A percentile compares a stretch with the other conserved stretches of the same genome.
Conservation (phyloP, 1,140 invertebrate species). For the Nomia melanderi region DNA sequence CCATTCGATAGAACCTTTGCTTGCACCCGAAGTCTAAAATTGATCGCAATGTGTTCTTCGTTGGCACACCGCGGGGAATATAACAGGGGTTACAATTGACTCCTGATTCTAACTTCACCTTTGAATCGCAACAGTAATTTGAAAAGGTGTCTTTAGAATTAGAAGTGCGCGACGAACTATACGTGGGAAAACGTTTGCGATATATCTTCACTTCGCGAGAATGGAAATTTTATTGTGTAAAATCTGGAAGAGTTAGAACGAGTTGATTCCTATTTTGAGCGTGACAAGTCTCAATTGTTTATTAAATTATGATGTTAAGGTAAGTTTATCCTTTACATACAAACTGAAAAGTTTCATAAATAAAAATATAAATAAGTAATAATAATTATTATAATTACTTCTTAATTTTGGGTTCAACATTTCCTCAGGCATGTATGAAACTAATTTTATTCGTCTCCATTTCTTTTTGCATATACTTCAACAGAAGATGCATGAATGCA, state of each 20-base stretch:
- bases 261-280: constrained; percentile 50
- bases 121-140: constrained; percentile 48
- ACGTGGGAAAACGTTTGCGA: constrained; percentile 38
- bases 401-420: too few species aligned
- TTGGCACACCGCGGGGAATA: constrained; percentile 30
- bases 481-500: background rate
- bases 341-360: background rate
- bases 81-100: constrained; percentile 7
- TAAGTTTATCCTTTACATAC: background rate
- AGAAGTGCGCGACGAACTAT: constrained; percentile 31
- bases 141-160: constrained; percentile 35
- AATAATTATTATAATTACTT: too few species aligned
- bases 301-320: background rate
- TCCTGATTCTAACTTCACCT: constrained; percentile 37
- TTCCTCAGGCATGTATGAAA: background rate
- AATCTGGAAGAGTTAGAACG: constrained; percentile 57
- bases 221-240: constrained; percentile 41
- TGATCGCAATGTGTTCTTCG: constrained; percentile 18
- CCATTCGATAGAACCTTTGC: constrained; percentile 29
- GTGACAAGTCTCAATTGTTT: constrained; percentile 42
- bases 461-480: background rate
- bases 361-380: background rate
- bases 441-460: background rate
- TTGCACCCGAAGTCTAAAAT: constrained; percentile 34
- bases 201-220: constrained; percentile 39